phyloP scores from a whole-genome alignment of 2,888 invertebrate genomes.

The Chromoteleia sp. region DNA sequence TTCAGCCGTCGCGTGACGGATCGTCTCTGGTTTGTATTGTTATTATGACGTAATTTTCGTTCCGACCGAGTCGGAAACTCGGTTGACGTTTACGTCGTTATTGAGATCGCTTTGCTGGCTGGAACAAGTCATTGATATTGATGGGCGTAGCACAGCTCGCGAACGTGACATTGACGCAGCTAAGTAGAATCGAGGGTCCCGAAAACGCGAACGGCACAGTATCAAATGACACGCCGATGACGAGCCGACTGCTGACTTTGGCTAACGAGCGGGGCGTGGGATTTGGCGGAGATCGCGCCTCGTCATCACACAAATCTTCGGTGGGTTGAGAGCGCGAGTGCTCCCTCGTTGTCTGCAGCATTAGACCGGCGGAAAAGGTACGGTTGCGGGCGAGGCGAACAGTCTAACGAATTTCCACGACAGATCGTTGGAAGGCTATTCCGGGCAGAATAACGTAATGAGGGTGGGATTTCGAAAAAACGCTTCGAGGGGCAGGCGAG shows the following conservation, averaged over 20 bases:
- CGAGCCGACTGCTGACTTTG: slow-evolving; percentile 84
- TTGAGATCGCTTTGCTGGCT: slow-evolving; percentile 77
- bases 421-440: slow-evolving; percentile 75
- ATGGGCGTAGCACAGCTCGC: slow-evolving; percentile 69
- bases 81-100: slow-evolving; percentile 51
- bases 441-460: slow-evolving; percentile 74
- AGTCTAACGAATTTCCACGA: slow-evolving; percentile 60
- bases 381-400: slow-evolving; percentile 26
- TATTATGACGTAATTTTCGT: slow-evolving; percentile 15
- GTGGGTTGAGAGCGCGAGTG: slow-evolving; percentile 19
- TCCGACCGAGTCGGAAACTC: slow-evolving; percentile 2
- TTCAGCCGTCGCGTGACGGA: too few species aligned
- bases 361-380: slow-evolving; percentile 40
- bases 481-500: slow-evolving; percentile 51
- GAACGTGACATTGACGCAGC: slow-evolving; percentile 71
- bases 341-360: slow-evolving; percentile 23
- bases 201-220: slow-evolving; percentile 75
- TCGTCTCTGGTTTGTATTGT: not conserved
- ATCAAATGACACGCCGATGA: slow-evolving; percentile 84
- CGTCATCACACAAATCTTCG: slow-evolving; percentile 80
- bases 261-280: slow-evolving; percentile 84
- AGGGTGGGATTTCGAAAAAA: slow-evolving; percentile 69
- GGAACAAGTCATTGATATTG: slow-evolving; percentile 78
- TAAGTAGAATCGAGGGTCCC: slow-evolving; percentile 66
- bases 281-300: slow-evolving; percentile 82